Evolutionary conservation across 2,113 vertebrate species (phyloP), one percentile per base, ranked within the genome.

Genomic region (Ophthalmolycus amberensis): DNA sequence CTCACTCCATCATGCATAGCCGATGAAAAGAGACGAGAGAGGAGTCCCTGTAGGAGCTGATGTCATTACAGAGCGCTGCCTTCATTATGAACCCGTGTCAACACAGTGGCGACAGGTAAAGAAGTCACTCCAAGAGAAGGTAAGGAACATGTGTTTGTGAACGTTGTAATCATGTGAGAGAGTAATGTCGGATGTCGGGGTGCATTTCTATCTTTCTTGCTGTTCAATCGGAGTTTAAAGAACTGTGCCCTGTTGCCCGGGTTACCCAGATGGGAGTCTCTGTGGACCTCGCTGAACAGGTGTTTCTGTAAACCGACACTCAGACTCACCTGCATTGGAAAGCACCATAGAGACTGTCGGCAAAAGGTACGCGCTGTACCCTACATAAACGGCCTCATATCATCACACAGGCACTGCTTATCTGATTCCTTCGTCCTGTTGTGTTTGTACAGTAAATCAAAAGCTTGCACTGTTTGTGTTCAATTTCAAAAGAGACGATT

Each of bases 231-330:
- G 5, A 7, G 54, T 75, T 76, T 82, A 34, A 60, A 66, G 75
- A 77, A 67, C 7, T 9, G 65, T 66, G 60, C 38, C 22, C 46
- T 62, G 88, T 92, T 91, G 68, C 87, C 90, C 32, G 1, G 92
- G 91, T 87, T 83, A 91, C 82, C n/a, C 66, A 88, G 86, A 88
- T 89, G 83, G 80, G 75, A 81, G 78, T 75, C 56, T 89, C 73
- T 78, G 72, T 73, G 75, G 75, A 80, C 44, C 85, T 25, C 70
- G 71, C 75, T 71, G 80, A 92, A 88, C 93, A 95, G 92, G 92
- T 95, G 93, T 91, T 86, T 89, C 83, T 91, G 93, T 95, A 95
- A 95, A 88, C 74, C 34, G 91, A 94, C 88, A 94, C 94, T 88
- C 62, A 40, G 27, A 73, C 75, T 85, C 80, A 80, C 74, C 79